Evolutionary conservation across 1,140 invertebrate genomes (phyloP).

Genomic region (Pemphigus obesinymphae): DNA sequence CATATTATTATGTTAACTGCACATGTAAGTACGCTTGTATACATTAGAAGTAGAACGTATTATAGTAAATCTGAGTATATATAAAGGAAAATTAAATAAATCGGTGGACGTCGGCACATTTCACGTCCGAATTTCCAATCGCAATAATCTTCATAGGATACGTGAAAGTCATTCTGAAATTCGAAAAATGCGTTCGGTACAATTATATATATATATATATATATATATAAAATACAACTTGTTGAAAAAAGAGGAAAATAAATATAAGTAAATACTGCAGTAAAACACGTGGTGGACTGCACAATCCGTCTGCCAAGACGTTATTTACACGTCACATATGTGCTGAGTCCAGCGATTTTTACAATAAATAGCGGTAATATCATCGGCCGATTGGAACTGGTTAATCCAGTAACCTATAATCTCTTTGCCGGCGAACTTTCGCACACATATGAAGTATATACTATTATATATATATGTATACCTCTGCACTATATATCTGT

Average conservation of each 20-base stretch:
- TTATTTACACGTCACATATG: too few relatives aligned
- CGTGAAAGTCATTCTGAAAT: background rate
- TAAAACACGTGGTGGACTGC: background rate
- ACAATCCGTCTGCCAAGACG: too few relatives aligned
- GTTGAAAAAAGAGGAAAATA: background rate
- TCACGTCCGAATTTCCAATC: background rate
- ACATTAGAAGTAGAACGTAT: background rate
- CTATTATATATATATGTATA: too few relatives aligned
- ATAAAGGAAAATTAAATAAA: background rate
- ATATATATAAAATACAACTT: background rate
- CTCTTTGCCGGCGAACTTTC: background rate
- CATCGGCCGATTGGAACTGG: background rate
- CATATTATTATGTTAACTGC: background rate
- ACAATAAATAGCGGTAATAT: slow-evolving; percentile 7
- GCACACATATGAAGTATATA: background rate
- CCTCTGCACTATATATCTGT: too few relatives aligned
- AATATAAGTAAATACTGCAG: background rate
- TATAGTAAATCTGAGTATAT: background rate
- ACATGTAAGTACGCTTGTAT: background rate
- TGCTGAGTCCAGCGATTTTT: background rate
- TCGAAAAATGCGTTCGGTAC: background rate
- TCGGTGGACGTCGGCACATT: background rate
- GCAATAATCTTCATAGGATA: background rate
- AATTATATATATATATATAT: background rate
- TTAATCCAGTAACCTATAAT: slow-evolving; percentile 25